Conservation (phyloP, 1,140 invertebrate species). For the Caenorhabditis inopinata region DNA sequence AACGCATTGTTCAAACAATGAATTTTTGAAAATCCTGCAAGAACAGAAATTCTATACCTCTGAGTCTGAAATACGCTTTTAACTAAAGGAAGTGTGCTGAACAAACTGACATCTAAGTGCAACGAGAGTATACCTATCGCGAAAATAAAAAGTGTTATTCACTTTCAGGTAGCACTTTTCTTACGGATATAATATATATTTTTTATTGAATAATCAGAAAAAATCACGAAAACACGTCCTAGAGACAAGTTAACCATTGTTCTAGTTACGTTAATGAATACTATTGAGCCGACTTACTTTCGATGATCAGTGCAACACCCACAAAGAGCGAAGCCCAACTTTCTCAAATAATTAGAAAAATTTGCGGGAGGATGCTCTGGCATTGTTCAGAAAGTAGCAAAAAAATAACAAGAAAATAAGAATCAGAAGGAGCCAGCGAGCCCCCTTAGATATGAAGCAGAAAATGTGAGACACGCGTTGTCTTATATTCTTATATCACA, state of each 20-base stretch:
- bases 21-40: background rate
- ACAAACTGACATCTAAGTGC: background rate
- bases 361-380: background rate
- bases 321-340: background rate
- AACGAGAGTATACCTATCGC: too few relatives aligned
- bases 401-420: background rate
- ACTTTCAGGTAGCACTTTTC: too few relatives aligned
- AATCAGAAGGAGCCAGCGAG: background rate
- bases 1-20: background rate
- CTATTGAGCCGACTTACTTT: background rate
- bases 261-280: too few relatives aligned
- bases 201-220: too few relatives aligned
- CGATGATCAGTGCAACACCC: background rate
- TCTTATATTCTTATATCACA: background rate
- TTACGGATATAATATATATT: too few relatives aligned
- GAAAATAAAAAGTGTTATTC: too few relatives aligned
- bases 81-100: background rate
- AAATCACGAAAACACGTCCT: too few relatives aligned
- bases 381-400: background rate
- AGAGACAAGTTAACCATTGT: too few relatives aligned
- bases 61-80: background rate
- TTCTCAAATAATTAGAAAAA: background rate
- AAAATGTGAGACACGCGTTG: background rate
- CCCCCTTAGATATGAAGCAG: background rate
- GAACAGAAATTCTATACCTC: conserved; percentile 25